Evolutionary conservation across 2,113 vertebrate species (phyloP), one percentile per base, ranked within the genome.

Genomic region (Pagrus major): DNA sequence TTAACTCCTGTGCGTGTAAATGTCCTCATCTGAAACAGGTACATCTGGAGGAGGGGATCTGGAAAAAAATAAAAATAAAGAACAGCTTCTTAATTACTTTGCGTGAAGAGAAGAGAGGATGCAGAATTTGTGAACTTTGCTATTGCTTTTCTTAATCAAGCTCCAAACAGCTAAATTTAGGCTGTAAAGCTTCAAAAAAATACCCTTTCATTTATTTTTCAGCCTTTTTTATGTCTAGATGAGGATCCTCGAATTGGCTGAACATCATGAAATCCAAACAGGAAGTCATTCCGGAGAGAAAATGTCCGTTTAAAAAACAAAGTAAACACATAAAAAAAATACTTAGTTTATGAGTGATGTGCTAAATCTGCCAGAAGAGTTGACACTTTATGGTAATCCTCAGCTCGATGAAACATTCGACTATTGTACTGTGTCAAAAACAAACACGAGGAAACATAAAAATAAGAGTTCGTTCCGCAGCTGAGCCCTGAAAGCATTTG

Each of bases 311-410:
- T 82, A 56, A 42, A 56, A 42, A 52, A 80, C 51, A 75, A 78
- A 88, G 54, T 52, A 52, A 66, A 25, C 41, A 47, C 52, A 78
- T 20, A 35, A n/a, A 23, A 58, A 49, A 51, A 7, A 67, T 6
- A 29, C 5, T 18, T 63, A 29, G 47, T 68, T 56, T 25, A 66
- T 18, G 21, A 84, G 80, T 41, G 74, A 77, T 64, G 63, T 65
- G 41, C 12, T 58, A 61, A 85, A 81, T 61, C 51, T 76, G 64
- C 71, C 37, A 70, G 39, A 78, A 76, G 58, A 76, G 31, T 81
- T 77, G 67, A 69, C 52, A 80, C 44, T 81, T 76, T 15, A 60
- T 58, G 33, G 33, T 80, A 73, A 88, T 72, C 76, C 72, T 49
- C 4, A 18, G 52, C 33, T 86, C 72, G 49, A 67, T 83, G 72